A percentile compares a stretch with the other conserved stretches of the same genome.
phyloP scores from a whole-genome alignment of 2,797 vertebrate genomes.

The Cygnus olor region DNA sequence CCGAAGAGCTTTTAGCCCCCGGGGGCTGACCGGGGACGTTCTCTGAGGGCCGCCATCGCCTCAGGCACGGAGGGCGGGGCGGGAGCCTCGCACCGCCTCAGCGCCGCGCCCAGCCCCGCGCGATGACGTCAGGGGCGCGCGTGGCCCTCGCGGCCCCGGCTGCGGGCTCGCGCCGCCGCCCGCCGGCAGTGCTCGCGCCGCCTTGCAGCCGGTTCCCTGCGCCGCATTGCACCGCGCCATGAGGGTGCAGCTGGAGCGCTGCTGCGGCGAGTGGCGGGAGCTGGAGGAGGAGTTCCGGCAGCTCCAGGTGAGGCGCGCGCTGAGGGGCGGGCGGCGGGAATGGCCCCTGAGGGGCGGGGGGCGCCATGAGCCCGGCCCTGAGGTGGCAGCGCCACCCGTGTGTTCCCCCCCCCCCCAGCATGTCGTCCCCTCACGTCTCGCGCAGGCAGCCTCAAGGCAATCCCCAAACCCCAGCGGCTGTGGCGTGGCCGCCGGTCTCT shows the following conservation, averaged over 20 bases:
- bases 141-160: constrained; percentile 57
- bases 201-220: not conserved
- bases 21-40: fast-evolving
- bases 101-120: not conserved
- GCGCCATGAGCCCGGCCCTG: too few relatives aligned
- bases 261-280: constrained; percentile 87
- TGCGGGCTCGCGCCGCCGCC: not conserved
- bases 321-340: too few relatives aligned
- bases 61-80: not conserved
- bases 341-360: not conserved
- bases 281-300: constrained; percentile 91
- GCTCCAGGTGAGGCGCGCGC: constrained; percentile 84
- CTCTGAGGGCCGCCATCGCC: not conserved
- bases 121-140: constrained; percentile 71
- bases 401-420: too few relatives aligned
- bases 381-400: too few relatives aligned
- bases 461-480: not conserved
- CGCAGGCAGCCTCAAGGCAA: too few relatives aligned
- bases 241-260: constrained; percentile 83
- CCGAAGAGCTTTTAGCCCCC: too few relatives aligned
- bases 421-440: too few relatives aligned
- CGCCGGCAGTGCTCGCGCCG: not conserved
- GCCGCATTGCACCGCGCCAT: constrained; percentile 72
- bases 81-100: not conserved
- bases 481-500: not conserved